Evolutionary conservation across 2,888 invertebrate species (phyloP), one percentile per base, ranked within the genome.

Genomic region (Pasiphila rectangulata): DNA sequence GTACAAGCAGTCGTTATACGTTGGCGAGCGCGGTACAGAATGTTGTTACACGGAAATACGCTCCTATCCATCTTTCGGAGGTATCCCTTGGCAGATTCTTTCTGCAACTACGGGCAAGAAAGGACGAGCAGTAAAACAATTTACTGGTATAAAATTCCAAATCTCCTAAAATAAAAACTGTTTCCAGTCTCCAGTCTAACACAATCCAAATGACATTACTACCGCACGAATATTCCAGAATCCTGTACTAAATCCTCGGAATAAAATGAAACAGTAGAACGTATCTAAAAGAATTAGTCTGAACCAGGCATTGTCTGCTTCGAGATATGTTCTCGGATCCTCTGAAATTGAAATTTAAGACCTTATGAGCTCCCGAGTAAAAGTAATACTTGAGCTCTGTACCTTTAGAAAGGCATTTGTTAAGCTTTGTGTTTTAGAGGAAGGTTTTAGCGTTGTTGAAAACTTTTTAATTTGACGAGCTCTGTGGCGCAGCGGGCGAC

Each of bases 261-360:
- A 55, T 55, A 46, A 61, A 67, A 65, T 63, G 49, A 61, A 67
- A 65, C 63, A 57, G 47, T n/a, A 13, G 25, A 29, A 54, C 51
- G 56, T 57, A 50, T 61, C 57, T 61, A 58, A 63, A 69, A 71
- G 69, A 69, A 74, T 71, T 69, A 73, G 65, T 57, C 50, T 48
- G 59, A 55, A 49, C 66, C 64, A 59, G 65, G 67, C 58, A 63
- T 68, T 67, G 67, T 68, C 65, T 69, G 64, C 64, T 56, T 62
- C 61, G 57, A 63, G 51, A 56, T 68, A 69, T 63, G 57, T 57
- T 64, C 58, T 64, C 58, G 77, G 73, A 83, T 81, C 82, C 79
- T 57, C 55, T 78, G 69, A 79, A 83, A 84, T 83, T 83, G 81
- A 79, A 82, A 81, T 81, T 76, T 78, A 79, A 83, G 73, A 78